These are phyloP conservation scores for Phorcus lineatus DNA, from an alignment of 2,888 invertebrate genomes.

Conservation along the genomic window DNA sequence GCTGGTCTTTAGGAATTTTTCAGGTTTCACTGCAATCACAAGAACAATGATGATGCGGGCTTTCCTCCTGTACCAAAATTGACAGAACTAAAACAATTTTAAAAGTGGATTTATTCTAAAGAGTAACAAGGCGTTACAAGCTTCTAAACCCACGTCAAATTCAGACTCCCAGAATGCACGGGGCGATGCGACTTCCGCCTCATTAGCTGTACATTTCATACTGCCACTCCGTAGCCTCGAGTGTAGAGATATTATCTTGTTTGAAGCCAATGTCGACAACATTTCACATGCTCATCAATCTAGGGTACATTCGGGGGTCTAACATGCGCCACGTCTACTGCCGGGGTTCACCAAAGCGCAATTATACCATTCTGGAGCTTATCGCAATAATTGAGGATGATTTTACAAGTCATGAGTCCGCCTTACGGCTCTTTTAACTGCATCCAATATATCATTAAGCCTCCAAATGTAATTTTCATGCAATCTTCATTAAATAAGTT, in stretches of 20 bases:
- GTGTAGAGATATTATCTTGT: background rate
- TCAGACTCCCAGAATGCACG: background rate
- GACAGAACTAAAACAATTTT: background rate
- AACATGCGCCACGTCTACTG: background rate
- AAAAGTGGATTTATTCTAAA: no score
- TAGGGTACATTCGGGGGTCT: background rate
- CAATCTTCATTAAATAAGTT: slow-evolving; percentile 14
- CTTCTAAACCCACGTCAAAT: background rate
- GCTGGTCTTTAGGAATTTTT: no score
- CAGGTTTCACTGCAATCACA: no score
- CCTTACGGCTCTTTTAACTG: slow-evolving; percentile 17
- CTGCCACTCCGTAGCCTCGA: background rate
- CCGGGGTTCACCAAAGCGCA: background rate
- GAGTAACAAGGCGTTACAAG: no score
- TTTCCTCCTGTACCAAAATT: no score
- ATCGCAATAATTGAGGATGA: slow-evolving; percentile 9
- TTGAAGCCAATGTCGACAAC: slow-evolving; percentile 3
- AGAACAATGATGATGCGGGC: no score
- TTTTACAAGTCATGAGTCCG: background rate
- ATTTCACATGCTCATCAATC: background rate
- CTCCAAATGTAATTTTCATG: slow-evolving; percentile 16
- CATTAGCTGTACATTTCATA: slow-evolving; percentile 11
- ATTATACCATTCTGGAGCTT: slow-evolving; percentile 12
- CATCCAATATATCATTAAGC: slow-evolving; percentile 3
- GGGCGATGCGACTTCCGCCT: slow-evolving; percentile 5